Evolutionary conservation across 2,888 invertebrate genomes (phyloP).

Genomic region (Sthenelais limicola): DNA sequence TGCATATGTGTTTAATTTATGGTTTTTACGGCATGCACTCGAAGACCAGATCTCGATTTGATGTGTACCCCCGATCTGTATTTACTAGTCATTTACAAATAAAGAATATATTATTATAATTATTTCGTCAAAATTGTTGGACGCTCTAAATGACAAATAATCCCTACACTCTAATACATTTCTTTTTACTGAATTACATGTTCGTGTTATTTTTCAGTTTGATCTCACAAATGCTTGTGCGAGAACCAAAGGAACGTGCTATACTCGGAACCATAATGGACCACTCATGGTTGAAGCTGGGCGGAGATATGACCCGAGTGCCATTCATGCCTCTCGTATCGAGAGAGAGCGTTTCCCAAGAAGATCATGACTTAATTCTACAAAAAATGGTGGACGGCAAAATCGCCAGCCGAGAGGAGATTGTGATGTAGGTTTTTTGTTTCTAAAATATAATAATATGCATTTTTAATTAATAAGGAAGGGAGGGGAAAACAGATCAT

Average conservation of each 20-base stretch:
- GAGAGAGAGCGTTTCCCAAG: constrained; percentile 90
- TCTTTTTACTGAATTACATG: too few relatives aligned
- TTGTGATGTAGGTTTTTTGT: constrained; percentile 88
- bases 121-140: too few relatives aligned
- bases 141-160: too few relatives aligned
- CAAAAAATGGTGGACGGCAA: constrained; percentile 97
- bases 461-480: too few relatives aligned
- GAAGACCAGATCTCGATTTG: too few relatives aligned
- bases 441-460: too few relatives aligned
- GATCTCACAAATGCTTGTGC: constrained; percentile 92
- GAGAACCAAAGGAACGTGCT: constrained; percentile 93
- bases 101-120: too few relatives aligned
- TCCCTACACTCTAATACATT: not conserved
- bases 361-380: constrained; percentile 91
- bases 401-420: constrained; percentile 94
- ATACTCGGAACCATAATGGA: constrained; percentile 88
- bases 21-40: too few relatives aligned
- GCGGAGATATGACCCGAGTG: constrained; percentile 52
- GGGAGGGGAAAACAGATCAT: too few relatives aligned
- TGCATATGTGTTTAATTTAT: too few relatives aligned
- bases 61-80: too few relatives aligned
- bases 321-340: constrained; percentile 79
- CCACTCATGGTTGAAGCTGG: constrained; percentile 81
- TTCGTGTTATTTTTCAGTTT: constrained; percentile 76
- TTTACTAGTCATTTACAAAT: too few relatives aligned